Percentiles rank a stretch among this genome's conserved stretches.
Conservation (phyloP, 2,888 invertebrate species). For the Chorisops tibialis region DNA sequence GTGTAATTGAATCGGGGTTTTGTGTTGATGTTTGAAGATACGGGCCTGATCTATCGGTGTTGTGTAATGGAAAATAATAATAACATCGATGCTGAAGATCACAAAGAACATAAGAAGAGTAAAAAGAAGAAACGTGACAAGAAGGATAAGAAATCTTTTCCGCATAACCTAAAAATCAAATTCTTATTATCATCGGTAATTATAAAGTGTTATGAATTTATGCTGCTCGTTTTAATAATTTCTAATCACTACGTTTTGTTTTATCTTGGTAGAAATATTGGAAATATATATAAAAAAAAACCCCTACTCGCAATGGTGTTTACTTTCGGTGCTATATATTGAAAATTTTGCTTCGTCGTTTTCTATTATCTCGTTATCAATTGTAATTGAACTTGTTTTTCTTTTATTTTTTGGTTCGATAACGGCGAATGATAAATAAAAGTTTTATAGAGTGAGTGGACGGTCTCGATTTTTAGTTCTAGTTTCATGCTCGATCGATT, state of each 20-base stretch:
- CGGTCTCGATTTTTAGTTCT: no score
- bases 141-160: conserved; percentile 46
- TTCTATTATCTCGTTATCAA: background rate
- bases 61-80: conserved; percentile 42
- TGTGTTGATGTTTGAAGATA: conserved; percentile 15
- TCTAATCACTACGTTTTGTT: background rate
- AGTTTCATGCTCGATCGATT: no score
- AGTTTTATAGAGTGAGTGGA: no score
- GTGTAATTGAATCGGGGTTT: conserved; percentile 2
- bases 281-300: no score
- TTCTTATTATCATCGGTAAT: conserved; percentile 42
- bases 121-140: conserved; percentile 51
- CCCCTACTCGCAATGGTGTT: no score
- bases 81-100: conserved; percentile 45
- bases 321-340: background rate
- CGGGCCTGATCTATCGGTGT: conserved; percentile 12
- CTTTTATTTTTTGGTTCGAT: background rate
- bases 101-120: conserved; percentile 49
- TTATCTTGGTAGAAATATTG: no score
- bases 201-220: background rate
- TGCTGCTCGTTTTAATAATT: background rate
- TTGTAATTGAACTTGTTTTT: background rate
- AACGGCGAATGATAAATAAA: no score
- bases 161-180: conserved; percentile 52
- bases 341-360: background rate